These are phyloP conservation scores for Climacteris rufus DNA, from an alignment of 2,113 vertebrate species.

Conservation along the genomic window DNA sequence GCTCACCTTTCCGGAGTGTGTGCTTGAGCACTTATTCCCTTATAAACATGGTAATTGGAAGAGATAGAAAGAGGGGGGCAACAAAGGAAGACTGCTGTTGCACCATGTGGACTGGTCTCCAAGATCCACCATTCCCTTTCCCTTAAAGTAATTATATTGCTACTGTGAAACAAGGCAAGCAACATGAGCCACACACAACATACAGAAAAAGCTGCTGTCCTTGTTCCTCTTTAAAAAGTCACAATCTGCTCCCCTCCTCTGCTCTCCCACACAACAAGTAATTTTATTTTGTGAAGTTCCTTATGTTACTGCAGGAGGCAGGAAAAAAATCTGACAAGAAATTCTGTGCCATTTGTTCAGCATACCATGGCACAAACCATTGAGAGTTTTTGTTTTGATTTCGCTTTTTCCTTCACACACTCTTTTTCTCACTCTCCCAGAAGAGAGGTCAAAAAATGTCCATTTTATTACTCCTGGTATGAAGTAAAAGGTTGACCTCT, in stretches of 20 bases:
- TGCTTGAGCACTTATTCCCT: neutral
- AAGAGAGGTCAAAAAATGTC: neutral
- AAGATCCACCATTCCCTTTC: neutral
- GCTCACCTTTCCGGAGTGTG: neutral
- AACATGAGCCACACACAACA: neutral
- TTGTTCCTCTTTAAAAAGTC: conserved; percentile 40
- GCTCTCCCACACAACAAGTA: neutral
- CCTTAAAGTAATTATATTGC: neutral
- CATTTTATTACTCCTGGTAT: neutral
- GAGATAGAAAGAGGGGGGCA: neutral
- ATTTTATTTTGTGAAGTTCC: conserved; percentile 34
- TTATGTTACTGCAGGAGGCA: neutral
- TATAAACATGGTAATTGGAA: neutral
- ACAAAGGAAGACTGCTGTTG: neutral
- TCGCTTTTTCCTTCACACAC: neutral
- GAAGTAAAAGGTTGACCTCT: conserved; percentile 9
- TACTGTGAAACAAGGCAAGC: neutral
- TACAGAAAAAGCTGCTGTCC: neutral
- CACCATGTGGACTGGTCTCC: neutral
- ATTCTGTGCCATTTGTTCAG: neutral
- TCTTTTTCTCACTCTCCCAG: neutral
- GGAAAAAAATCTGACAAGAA: neutral
- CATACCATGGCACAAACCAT: neutral
- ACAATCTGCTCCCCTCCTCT: conserved; percentile 54
- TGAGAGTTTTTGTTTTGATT: neutral